Base-by-base conservation (phyloP, 2,113 vertebrate species). In the Jaculus jaculus region DNA sequence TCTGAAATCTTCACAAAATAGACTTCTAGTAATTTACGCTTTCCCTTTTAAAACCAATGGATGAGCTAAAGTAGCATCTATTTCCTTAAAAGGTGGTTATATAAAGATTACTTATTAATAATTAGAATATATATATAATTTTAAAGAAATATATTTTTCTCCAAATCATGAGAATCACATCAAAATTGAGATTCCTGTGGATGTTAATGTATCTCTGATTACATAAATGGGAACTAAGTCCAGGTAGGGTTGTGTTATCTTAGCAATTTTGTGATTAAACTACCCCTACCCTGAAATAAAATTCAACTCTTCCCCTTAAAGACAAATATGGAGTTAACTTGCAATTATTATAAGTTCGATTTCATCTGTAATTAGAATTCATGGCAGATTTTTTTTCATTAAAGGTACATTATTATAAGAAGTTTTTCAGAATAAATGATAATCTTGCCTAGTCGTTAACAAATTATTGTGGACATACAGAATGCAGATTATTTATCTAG, bases 291-390 rank as follows among this genome's bases (percentile, higher is more conserved):
- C 13, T 37, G 8, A 80, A 51, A 34, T 39, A 23, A 65, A 90
- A 26, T 51, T 84, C 16, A 26, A 78, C 5, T 75, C 66, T 26
- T 18, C n/a, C 8, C 3, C 16, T 34, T 0, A 3, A 63, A 69
- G 26, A 81, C 18, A 54, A 20, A 26, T 54, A 72, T 11, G 11
- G 51, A 47, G 51, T 24, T 0, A 5, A 11, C 23, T 51, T 71
- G 2, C 2, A 84, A 26, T 51, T 23, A 16, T 37, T 61, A 60
- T 4, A 77, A 26, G 2, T 21, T 23, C 77, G 2, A 9, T 65
- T 71, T 84, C 77, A 86, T 83, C 65, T 68, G 28, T 26, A 66
- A 78, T 68, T 68, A 85, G 88, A 71, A n/a, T n/a, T n/a, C n/a
- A n/a, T n/a, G n/a, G n/a, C n/a, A n/a, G n/a, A n/a, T n/a, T n/a